Evolutionary conservation across 2,888 invertebrate genomes (phyloP), one percentile per base, ranked within the genome.

Genomic region (Amblyjoppa fuscipennis): DNA sequence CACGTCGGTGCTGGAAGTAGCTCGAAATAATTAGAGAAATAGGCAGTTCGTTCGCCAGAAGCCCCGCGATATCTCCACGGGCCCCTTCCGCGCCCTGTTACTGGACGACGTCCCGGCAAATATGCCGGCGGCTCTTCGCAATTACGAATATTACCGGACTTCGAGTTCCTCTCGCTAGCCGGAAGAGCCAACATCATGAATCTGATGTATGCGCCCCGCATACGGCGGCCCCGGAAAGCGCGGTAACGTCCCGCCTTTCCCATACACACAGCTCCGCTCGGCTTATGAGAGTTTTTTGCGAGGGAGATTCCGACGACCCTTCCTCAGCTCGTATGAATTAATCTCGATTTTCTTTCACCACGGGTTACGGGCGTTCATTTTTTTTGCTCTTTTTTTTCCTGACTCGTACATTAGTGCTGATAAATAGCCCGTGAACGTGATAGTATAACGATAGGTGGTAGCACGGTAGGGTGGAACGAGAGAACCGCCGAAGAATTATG

Each of bases 141-240:
- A 89, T 90, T 89, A 90, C 88, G 88, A 87, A 89, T 89, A 89
- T 90, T 88, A 87, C 88, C 66, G 56, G 77, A 80, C 70, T 85
- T 79, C 81, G 84, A 81, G 77, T 71, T 56, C 77, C 76, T 84
- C 56, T 51, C 61, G 11, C 61, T 28, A 45, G 34, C 38, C 64
- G 41, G 75, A 82, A 85, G 82, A 81, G 73, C 28, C 56, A 69
- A 34, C 66, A 71, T 69, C 85, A 38, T 75, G 79, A 85, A 49
- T 75, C 79, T 79, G 79, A 79, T 82, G 82, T 79, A 85, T 75
- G 78, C 82, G 70, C 56, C 78, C 64, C 68, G 82, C 78, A 82
- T 79, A 78, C 53, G 66, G 73, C 45, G 71, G 53, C n/a, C 6
- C 70, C 51, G 79, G 28, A 59, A 59, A 1, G 66, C 49, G 66